phyloP scores from a whole-genome alignment of 2,888 invertebrate genomes.

The Phaedon cochleariae region DNA sequence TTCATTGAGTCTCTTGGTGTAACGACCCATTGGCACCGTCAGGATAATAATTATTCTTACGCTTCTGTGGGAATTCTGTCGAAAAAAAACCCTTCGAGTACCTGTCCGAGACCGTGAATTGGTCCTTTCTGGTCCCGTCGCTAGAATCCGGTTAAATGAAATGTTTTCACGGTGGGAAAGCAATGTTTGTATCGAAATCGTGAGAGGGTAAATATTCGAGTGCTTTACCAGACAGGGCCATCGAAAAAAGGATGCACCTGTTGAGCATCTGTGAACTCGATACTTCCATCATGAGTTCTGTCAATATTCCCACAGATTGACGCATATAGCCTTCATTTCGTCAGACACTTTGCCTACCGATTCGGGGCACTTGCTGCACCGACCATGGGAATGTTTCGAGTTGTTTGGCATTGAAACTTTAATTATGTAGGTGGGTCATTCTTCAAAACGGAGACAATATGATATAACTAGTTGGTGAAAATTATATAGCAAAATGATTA shows the following conservation, averaged over 20 bases:
- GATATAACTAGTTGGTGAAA: too few relatives aligned
- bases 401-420: background rate
- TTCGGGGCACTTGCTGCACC: slow-evolving; percentile 6
- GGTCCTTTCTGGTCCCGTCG: slow-evolving; percentile 1
- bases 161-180: slow-evolving; percentile 35
- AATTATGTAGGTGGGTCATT: too few relatives aligned
- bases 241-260: slow-evolving; percentile 49
- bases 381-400: slow-evolving; percentile 2
- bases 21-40: background rate
- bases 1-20: background rate
- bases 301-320: slow-evolving; percentile 45
- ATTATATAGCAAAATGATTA: too few relatives aligned
- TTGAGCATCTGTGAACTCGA: slow-evolving; percentile 44
- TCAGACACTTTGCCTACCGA: background rate
- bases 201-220: slow-evolving; percentile 51
- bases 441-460: too few relatives aligned
- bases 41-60: background rate
- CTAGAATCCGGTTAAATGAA: slow-evolving; percentile 24
- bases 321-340: slow-evolving; percentile 8
- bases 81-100: slow-evolving; percentile 1
- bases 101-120: background rate
- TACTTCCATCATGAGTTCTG: slow-evolving; percentile 35
- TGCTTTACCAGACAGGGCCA: slow-evolving; percentile 40
- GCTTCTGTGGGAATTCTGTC: background rate
- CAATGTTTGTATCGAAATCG: slow-evolving; percentile 47